These are phyloP conservation scores for Leptopilina boulardi DNA, from an alignment of 1,140 invertebrate genomes.

Conservation along the genomic window DNA sequence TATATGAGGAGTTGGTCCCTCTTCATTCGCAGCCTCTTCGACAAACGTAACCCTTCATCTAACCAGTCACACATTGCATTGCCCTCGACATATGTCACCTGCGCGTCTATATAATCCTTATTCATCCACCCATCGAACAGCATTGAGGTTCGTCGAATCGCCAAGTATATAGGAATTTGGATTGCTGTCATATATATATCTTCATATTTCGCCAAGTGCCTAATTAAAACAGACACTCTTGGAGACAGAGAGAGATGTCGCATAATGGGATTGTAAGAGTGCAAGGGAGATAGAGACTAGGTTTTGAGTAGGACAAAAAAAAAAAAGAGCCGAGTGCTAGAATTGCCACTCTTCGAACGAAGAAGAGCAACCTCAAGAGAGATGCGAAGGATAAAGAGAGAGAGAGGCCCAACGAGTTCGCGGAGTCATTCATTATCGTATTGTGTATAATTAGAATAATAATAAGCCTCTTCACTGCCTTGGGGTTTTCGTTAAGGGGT, in stretches of 20 bases:
- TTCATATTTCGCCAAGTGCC: conserved; percentile 69
- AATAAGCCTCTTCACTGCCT: conserved; percentile 70
- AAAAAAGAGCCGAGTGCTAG: conserved; percentile 67
- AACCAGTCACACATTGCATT: conserved; percentile 34
- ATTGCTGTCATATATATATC: conserved; percentile 29
- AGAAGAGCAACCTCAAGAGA: conserved; percentile 59
- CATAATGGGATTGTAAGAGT: conserved; percentile 65
- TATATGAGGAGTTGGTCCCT: no score
- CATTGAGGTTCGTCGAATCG: conserved; percentile 68
- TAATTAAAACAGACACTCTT: conserved; percentile 75
- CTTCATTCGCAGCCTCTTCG: no score
- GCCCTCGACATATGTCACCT: conserved; percentile 61
- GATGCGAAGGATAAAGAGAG: conserved; percentile 46
- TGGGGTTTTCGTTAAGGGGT: conserved; percentile 60
- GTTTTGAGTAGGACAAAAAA: conserved; percentile 65
- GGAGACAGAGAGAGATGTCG: conserved; percentile 61
- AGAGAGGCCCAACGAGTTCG: conserved; percentile 55
- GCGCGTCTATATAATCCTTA: conserved; percentile 73
- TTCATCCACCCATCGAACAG: conserved; percentile 71
- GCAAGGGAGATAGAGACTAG: conserved; percentile 57
- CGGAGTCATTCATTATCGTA: conserved; percentile 70
- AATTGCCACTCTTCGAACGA: conserved; percentile 74
- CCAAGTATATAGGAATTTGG: conserved; percentile 63
- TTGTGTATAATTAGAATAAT: conserved; percentile 76
- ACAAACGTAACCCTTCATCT: conserved; percentile 34